These are phyloP conservation scores for Drosophila borborema DNA, from an alignment of 2,888 invertebrate species.

Conservation along the genomic window DNA sequence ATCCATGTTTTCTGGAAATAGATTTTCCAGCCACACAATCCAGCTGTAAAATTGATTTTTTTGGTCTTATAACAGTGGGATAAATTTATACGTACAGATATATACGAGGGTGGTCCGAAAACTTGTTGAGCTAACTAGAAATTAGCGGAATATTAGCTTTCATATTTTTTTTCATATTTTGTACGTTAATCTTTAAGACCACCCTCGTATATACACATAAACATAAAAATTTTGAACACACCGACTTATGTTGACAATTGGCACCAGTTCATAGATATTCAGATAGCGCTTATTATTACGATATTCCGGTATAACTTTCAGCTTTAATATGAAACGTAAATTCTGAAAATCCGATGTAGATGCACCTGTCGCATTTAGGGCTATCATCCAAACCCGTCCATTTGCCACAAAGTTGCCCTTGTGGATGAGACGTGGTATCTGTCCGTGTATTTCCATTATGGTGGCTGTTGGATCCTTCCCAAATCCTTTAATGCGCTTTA, in stretches of 20 bases:
- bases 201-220: too few relatives aligned
- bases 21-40: constrained; percentile 45
- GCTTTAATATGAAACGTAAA: constrained; percentile 45
- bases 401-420: constrained; percentile 31
- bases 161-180: background rate
- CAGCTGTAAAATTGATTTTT: constrained; percentile 36
- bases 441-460: constrained; percentile 56
- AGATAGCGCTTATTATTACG: constrained; percentile 51
- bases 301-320: constrained; percentile 51
- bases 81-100: background rate
- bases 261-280: constrained; percentile 49
- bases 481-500: constrained; percentile 59
- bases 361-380: constrained; percentile 37
- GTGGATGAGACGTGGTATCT: constrained; percentile 51
- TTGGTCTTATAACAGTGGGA: background rate
- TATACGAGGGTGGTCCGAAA: background rate
- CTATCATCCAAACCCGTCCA: constrained; percentile 29
- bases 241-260: constrained; percentile 43
- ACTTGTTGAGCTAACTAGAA: background rate
- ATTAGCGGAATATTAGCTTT: too few relatives aligned
- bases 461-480: constrained; percentile 46
- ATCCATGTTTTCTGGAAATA: constrained; percentile 52
- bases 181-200: background rate
- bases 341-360: constrained; percentile 54
- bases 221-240: constrained; percentile 19